Base-by-base conservation (phyloP, 1,140 invertebrate species). In the Drosophila repleta region DNA sequence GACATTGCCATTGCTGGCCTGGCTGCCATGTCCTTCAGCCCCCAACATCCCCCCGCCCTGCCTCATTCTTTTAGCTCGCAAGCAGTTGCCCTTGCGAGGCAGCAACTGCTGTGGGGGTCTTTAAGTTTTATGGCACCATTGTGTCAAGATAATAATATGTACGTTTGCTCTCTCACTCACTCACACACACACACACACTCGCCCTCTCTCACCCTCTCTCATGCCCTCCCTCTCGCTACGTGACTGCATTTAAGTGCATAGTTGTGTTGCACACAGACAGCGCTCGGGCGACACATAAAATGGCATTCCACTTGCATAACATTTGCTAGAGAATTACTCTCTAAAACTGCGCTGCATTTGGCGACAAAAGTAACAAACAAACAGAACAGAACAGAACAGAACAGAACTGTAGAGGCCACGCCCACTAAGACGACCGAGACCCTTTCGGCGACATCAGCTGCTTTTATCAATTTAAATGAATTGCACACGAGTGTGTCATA, bases 101-200 rank as follows among this genome's bases (percentile, higher is more conserved):
- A 62, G 65, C 60, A 71, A 72, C 77, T 80, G 82, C 77, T 80
- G 74, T 79, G 79, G 83, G 83, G 83, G 83, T 87, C 83, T 87
- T 87, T 87, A 87, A 84, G 79, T 88, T 88, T 88, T 88, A 88
- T 88, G 83, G 84, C 75, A 87, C 85, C 81, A 90, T 90, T 90
- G 87, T 90, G 87, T 90, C 87, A 90, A 90, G 85, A 90, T 90
- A 90, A 90, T 90, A 90, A 83, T 90, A 90, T 72, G 85, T 84
- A 81, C 78, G 77, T 58, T 46, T 69, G 55, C 45, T 70, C n/a
- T 45, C 37, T 29, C n/a, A 66, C 39, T 29, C 21, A 61, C 57
- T 63, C 8, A 11, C 32, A 13, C 32, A 35, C 32, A 35, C 32
- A 35, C 32, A 13, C 32, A 10, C 29, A 0, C 10, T 35, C 8